Conservation (phyloP, 2,888 invertebrate genomes). For the Drosophila setosimentum region DNA sequence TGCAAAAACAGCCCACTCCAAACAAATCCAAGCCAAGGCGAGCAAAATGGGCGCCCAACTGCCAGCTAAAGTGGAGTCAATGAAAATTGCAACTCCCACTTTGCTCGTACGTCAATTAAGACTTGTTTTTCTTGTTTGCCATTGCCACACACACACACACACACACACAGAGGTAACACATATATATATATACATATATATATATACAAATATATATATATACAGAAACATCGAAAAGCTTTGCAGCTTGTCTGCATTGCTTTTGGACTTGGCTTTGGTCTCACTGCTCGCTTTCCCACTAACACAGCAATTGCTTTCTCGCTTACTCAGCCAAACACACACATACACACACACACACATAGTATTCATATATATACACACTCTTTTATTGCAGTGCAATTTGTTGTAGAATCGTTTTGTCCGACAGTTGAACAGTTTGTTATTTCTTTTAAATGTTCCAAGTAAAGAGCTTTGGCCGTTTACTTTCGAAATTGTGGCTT, state of each 20-base stretch:
- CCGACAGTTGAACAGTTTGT: slow-evolving; percentile 81
- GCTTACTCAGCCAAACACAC: slow-evolving; percentile 20
- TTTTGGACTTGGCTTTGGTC: slow-evolving; percentile 53
- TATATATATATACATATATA: slow-evolving; percentile 1
- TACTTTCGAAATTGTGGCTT: slow-evolving; percentile 77
- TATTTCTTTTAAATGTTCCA: slow-evolving; percentile 81
- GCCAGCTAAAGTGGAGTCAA: slow-evolving; percentile 82
- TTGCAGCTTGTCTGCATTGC: slow-evolving; percentile 58
- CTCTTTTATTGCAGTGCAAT: slow-evolving; percentile 83
- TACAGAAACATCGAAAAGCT: slow-evolving; percentile 49
- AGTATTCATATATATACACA: slow-evolving; percentile 24
- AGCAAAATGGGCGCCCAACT: slow-evolving; percentile 44
- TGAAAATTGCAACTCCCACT: slow-evolving; percentile 84
- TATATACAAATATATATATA: slow-evolving; percentile 1
- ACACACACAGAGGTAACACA: slow-evolving; percentile 10
- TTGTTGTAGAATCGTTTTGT: slow-evolving; percentile 83
- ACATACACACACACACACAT: slow-evolving; percentile 26
- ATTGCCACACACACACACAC: slow-evolving; percentile 14
- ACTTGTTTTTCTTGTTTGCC: slow-evolving; percentile 59
- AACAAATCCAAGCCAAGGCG: slow-evolving; percentile 14
- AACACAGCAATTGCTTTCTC: slow-evolving; percentile 19
- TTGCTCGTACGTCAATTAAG: slow-evolving; percentile 85
- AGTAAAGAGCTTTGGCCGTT: slow-evolving; percentile 74
- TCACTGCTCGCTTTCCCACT: slow-evolving; percentile 26
- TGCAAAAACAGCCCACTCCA: slow-evolving; percentile 9